Evolutionary conservation across 2,888 invertebrate genomes (phyloP).

Genomic region (Drosophila rubida): DNA sequence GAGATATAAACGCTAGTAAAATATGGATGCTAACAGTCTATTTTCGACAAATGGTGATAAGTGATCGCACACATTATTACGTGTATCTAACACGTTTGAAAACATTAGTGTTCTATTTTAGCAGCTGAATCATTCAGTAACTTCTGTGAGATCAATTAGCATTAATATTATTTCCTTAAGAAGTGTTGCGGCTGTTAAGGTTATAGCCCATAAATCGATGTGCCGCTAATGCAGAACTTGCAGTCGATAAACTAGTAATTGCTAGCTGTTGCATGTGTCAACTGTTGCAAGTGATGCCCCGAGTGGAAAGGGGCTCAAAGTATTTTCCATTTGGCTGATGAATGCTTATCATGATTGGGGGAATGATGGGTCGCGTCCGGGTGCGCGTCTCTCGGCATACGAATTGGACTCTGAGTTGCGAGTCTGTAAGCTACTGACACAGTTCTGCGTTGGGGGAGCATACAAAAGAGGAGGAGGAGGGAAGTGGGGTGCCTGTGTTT

Average conservation of each 20-base stretch:
- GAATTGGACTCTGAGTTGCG: slow-evolving; percentile 8
- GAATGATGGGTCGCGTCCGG: slow-evolving; percentile 54
- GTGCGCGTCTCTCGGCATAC: slow-evolving; percentile 2
- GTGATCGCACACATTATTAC: background rate
- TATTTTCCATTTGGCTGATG: slow-evolving; percentile 31
- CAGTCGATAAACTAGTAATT: too few species aligned
- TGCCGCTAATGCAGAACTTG: too few species aligned
- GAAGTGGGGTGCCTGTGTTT: slow-evolving; percentile 19
- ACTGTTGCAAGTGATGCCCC: slow-evolving; percentile 21
- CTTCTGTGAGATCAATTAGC: background rate
- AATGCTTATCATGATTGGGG: slow-evolving; percentile 56
- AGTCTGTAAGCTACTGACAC: slow-evolving; percentile 58
- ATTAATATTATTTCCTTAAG: too few species aligned
- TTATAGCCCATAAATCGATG: too few species aligned
- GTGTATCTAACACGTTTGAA: background rate
- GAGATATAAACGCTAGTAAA: background rate
- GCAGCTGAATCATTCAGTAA: background rate
- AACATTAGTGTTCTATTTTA: background rate
- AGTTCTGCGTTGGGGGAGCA: slow-evolving; percentile 43
- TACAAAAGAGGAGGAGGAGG: background rate
- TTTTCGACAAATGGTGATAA: background rate
- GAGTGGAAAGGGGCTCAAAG: slow-evolving; percentile 9
- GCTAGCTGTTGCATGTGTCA: slow-evolving; percentile 4
- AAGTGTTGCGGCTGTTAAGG: too few species aligned
- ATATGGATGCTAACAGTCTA: background rate